Conservation (phyloP, 2,113 vertebrate genomes). For the Xerus inauris region DNA sequence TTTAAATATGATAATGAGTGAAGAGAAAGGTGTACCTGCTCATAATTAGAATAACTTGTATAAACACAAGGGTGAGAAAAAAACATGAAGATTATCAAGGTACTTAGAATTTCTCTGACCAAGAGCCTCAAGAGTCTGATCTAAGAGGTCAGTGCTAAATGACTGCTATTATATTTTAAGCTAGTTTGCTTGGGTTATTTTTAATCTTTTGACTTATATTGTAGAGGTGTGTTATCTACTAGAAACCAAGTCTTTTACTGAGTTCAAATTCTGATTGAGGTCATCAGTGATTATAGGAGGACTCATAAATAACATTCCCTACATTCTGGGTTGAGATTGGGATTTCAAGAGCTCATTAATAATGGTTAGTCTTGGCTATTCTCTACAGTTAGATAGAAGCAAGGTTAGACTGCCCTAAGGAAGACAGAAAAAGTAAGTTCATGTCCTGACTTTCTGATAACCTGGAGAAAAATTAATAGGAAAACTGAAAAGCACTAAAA, state of each 20-base stretch:
- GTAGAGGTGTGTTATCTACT: constrained; percentile 48
- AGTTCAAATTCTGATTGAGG: constrained; percentile 76
- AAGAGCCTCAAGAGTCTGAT: constrained; percentile 13
- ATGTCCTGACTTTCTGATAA: constrained; percentile 53
- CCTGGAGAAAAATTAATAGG: constrained; percentile 18
- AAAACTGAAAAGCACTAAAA: constrained; percentile 32
- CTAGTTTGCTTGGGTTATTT: constrained; percentile 62
- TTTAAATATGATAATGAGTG: constrained; percentile 75
- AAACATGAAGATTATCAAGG: constrained; percentile 52
- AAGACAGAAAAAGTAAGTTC: constrained; percentile 24
- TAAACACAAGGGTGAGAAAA: constrained; percentile 47
- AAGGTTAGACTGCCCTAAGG: constrained; percentile 61
- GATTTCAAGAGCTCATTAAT: constrained; percentile 75
- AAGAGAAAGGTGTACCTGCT: constrained; percentile 38
- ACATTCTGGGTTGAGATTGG: constrained; percentile 64
- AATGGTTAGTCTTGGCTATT: constrained; percentile 65
- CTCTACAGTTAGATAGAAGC: constrained; percentile 45
- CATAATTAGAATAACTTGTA: constrained; percentile 59
- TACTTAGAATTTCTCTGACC: not conserved
- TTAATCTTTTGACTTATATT: constrained; percentile 73
- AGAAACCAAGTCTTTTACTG: constrained; percentile 57
- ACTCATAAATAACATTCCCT: constrained; percentile 70
- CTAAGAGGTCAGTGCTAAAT: constrained; percentile 28
- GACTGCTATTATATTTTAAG: constrained; percentile 46
- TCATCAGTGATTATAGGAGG: constrained; percentile 64